These are phyloP conservation scores for Melanaphis sacchari DNA, from an alignment of 1,140 invertebrate genomes.

Conservation along the genomic window DNA sequence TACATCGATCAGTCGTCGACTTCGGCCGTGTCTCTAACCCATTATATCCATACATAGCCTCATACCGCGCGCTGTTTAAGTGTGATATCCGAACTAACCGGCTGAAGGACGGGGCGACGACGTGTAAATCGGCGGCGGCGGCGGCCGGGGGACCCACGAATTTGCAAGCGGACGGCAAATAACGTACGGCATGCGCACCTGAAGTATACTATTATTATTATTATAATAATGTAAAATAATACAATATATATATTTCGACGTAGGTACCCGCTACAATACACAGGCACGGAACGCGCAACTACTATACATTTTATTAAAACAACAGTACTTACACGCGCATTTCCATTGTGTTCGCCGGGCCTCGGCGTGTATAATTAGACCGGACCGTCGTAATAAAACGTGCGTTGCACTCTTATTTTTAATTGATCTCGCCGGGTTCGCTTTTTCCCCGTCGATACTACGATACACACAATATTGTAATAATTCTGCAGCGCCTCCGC, in stretches of 20 bases:
- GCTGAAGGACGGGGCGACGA: too few species aligned
- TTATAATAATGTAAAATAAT: too few species aligned
- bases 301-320: conserved; percentile 15
- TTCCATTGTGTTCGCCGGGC: conserved; percentile 2
- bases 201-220: neutral
- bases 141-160: neutral
- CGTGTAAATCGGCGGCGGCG: neutral
- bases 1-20: neutral
- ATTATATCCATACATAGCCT: too few species aligned
- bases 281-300: neutral
- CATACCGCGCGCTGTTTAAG: too few species aligned
- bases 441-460: conserved; percentile 32
- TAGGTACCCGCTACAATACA: neutral
- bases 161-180: too few species aligned
- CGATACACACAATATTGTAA: neutral
- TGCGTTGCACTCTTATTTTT: conserved; percentile 55
- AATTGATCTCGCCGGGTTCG: conserved; percentile 42
- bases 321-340: neutral
- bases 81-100: too few species aligned
- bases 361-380: conserved; percentile 33
- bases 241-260: neutral
- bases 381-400: conserved; percentile 47
- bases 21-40: neutral
- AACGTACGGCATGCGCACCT: neutral
- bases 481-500: neutral